Base-by-base conservation (phyloP, 2,113 vertebrate genomes). In the Sinocyclocheilus rhinocerous region DNA sequence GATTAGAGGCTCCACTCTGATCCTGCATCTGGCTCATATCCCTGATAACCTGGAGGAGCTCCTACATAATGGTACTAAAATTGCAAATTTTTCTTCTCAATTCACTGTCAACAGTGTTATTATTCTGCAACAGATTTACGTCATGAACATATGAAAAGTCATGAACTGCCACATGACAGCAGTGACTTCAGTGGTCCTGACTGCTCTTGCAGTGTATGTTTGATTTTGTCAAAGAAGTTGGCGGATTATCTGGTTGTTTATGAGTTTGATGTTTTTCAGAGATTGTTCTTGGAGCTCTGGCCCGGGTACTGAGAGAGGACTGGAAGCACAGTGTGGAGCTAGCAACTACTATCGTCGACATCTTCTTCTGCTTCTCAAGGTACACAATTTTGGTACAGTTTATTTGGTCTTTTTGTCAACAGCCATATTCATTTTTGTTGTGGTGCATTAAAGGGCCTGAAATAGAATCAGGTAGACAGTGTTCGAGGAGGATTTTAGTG, bases 361-460 rank as follows among this genome's bases (percentile, higher is more conserved):
- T 98, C 88, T 99, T 98, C 90, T 98, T 99, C 91, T 98, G 97
- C 91, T 97, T 98, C 92, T 98, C 97, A 39, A 98, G 96, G 97
- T 97, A 92, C 29, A 57, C 61, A 16, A 65, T 22, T 83, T 69
- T 26, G 85, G 33, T 59, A 22, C 45, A 76, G 75, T 15, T 52
- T 52, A 26, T 39, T 16, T 79, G 55, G 42, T 10, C 42, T 10
- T 45, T 45, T 45, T 45, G 10, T 10, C 42, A 45, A 45, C 42
- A 45, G 42, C 42, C 10, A 11, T 11, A 45, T 45, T 67, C 16
- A 57, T 4, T 77, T 6, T 69, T 16, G 18, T 73, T 45, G 36
- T 73, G 9, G 36, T 73, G 20, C 10, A 6, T 45, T 42, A n/a
- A 72, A n/a, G 20, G 59, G 6, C 7, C 59, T 55, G 16, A 55